Conservation (phyloP, 2,797 vertebrate species). For the Sus cebifrons region DNA sequence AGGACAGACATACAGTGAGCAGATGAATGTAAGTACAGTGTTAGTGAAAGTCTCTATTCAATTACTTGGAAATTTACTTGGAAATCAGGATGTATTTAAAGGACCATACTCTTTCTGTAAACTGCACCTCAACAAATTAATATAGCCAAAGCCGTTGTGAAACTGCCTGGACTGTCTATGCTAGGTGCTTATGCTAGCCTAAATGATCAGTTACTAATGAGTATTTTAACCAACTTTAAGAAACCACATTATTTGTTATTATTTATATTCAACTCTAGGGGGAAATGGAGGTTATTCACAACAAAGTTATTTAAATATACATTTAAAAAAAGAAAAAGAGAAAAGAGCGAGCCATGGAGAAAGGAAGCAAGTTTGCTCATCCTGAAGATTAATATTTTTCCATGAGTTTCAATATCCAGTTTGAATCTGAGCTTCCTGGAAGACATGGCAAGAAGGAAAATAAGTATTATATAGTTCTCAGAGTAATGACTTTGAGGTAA, state of each 20-base stretch:
- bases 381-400: background rate
- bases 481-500: background rate
- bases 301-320: conserved; percentile 54
- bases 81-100: background rate
- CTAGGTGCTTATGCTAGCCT: background rate
- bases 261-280: background rate
- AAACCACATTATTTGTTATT: conserved; percentile 34
- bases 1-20: conserved; percentile 86
- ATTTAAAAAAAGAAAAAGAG: background rate
- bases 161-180: background rate
- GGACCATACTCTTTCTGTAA: background rate
- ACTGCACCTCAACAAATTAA: background rate
- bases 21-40: conserved; percentile 88
- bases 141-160: background rate
- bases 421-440: conserved; percentile 13
- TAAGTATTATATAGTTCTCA: background rate
- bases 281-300: background rate
- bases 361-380: conserved; percentile 21
- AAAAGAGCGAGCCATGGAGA: background rate
- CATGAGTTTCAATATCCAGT: background rate
- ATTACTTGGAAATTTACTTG: background rate
- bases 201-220: background rate
- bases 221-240: conserved; percentile 28
- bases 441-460: conserved; percentile 20
- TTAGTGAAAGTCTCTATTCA: conserved; percentile 35